These are phyloP conservation scores for Nesogale talazaci DNA, from an alignment of 2,113 vertebrate species.

Conservation along the genomic window DNA sequence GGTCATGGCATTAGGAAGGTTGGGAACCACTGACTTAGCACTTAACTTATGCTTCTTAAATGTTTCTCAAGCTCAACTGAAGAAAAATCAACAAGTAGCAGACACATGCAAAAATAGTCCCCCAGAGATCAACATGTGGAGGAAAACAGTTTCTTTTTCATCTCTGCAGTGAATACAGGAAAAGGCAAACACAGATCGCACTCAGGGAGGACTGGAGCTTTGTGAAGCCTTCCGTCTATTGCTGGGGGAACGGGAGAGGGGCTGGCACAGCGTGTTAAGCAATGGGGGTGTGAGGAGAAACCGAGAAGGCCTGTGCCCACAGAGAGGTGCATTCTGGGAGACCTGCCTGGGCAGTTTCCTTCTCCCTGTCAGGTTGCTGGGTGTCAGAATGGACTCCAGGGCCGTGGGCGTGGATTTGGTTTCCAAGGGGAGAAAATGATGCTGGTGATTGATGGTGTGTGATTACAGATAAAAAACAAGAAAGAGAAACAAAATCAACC, in stretches of 20 bases:
- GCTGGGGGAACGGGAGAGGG: neutral
- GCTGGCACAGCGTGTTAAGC: too few relatives aligned
- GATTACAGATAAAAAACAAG: neutral
- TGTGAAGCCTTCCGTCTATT: neutral
- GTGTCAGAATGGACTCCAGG: too few relatives aligned
- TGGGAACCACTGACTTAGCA: too few relatives aligned
- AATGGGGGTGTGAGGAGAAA: too few relatives aligned
- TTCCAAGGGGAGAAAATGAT: neutral
- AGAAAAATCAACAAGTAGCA: conserved; percentile 21
- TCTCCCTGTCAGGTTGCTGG: too few relatives aligned
- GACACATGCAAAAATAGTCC: neutral
- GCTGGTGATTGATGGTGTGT: neutral
- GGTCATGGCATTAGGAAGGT: too few relatives aligned
- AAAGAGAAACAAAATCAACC: neutral
- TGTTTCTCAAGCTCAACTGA: conserved; percentile 7
- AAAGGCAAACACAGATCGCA: neutral
- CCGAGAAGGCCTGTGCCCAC: too few relatives aligned
- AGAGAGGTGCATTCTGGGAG: too few relatives aligned
- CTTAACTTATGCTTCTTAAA: neutral
- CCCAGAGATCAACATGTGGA: neutral
- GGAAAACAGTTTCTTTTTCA: neutral
- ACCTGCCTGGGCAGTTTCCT: too few relatives aligned
- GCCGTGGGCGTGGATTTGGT: too few relatives aligned
- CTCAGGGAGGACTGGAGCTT: neutral
- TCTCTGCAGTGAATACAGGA: neutral